phyloP scores from a whole-genome alignment of 2,888 invertebrate species.

The Tetheella fluctuosa region DNA sequence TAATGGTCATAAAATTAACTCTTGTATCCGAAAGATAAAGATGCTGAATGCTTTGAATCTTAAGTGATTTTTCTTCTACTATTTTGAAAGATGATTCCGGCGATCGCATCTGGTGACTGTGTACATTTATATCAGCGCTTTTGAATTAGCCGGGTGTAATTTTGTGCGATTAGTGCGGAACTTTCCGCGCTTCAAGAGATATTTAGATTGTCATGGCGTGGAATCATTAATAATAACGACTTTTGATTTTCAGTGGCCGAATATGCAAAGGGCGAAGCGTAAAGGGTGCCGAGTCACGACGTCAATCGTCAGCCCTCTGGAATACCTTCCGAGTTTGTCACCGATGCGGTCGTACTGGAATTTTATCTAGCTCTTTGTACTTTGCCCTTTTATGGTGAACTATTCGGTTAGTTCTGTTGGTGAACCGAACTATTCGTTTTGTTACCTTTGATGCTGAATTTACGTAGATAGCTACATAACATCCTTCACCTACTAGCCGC shows the following conservation, averaged over 20 bases:
- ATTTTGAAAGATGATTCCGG: conserved; percentile 74
- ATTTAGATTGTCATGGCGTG: conserved; percentile 80
- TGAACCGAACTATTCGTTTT: conserved; percentile 70
- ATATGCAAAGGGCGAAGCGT: conserved; percentile 76
- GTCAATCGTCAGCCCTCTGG: conserved; percentile 67
- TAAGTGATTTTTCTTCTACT: conserved; percentile 79
- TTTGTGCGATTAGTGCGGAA: conserved; percentile 70
- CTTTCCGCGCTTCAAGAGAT: conserved; percentile 67
- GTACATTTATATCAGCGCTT: conserved; percentile 69
- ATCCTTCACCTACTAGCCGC: neutral
- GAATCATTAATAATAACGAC: conserved; percentile 82
- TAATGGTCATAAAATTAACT: conserved; percentile 85
- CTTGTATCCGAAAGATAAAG: conserved; percentile 82
- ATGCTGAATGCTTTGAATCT: conserved; percentile 81
- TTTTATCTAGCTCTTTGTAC: conserved; percentile 83
- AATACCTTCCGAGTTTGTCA: conserved; percentile 81
- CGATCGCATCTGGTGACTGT: conserved; percentile 78
- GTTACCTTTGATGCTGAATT: conserved; percentile 63
- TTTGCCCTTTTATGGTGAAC: conserved; percentile 75
- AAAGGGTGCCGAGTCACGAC: conserved; percentile 75
- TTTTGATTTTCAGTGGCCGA: conserved; percentile 82
- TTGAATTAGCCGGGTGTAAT: conserved; percentile 64
- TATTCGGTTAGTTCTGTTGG: conserved; percentile 76
- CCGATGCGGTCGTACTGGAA: conserved; percentile 78
- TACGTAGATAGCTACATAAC: neutral